These are phyloP conservation scores for Dermatophagoides farinae DNA, from an alignment of 1,140 invertebrate genomes.

Conservation along the genomic window DNA sequence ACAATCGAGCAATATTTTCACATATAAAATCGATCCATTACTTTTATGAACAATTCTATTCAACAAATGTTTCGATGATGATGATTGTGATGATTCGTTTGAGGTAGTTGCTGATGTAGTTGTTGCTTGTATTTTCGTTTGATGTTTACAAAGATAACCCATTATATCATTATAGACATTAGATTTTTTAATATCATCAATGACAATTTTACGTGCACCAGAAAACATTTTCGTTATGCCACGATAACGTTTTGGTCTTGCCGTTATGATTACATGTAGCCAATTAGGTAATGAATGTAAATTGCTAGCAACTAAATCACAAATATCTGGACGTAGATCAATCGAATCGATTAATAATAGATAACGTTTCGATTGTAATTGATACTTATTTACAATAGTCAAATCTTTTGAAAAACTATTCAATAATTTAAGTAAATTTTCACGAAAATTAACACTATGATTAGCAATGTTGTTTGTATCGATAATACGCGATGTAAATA, in stretches of 20 bases:
- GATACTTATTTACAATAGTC: background rate
- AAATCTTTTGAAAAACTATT: background rate
- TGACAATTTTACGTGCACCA: conserved; percentile 55
- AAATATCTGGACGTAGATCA: conserved; percentile 41
- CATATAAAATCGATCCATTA: conserved; percentile 80
- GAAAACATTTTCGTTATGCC: conserved; percentile 73
- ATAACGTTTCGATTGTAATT: background rate
- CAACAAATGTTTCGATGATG: conserved; percentile 66
- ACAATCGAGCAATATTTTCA: conserved; percentile 77
- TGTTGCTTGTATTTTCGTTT: background rate
- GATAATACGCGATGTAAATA: background rate
- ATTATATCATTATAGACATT: conserved; percentile 69
- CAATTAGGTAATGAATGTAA: conserved; percentile 82
- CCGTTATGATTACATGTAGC: conserved; percentile 73
- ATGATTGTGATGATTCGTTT: conserved; percentile 52
- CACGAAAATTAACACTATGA: background rate
- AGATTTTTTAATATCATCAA: conserved; percentile 70
- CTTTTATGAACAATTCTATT: conserved; percentile 90
- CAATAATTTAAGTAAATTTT: background rate
- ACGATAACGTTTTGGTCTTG: conserved; percentile 47
- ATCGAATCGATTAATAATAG: conserved; percentile 11
- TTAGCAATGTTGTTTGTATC: background rate
- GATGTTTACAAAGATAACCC: conserved; percentile 66
- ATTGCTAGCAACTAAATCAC: conserved; percentile 62
- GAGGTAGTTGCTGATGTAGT: conserved; percentile 44